phyloP scores from a whole-genome alignment of 1,140 invertebrate genomes.

The Nasonia longicornis region DNA sequence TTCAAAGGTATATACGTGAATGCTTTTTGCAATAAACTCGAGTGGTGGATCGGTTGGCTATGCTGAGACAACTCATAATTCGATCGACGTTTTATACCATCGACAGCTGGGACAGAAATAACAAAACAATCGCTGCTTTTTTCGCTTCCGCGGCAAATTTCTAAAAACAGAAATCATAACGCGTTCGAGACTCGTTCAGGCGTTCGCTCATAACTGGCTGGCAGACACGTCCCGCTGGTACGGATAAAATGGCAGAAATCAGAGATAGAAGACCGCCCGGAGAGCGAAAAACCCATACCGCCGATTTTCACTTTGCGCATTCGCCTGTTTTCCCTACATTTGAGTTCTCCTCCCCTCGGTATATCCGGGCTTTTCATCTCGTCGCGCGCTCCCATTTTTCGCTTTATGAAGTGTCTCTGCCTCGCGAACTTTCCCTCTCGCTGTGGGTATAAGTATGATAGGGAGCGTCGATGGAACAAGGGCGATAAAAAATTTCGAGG shows the following conservation, averaged over 20 bases:
- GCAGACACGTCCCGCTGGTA: background rate
- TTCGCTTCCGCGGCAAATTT: background rate
- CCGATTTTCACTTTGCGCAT: background rate
- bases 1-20: too few relatives aligned
- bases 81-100: background rate
- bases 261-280: too few relatives aligned
- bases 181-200: background rate
- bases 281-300: background rate
- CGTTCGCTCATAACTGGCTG: background rate
- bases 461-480: background rate
- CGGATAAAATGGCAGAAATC: background rate
- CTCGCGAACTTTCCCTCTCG: background rate
- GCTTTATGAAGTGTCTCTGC: background rate
- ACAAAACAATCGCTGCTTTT: background rate
- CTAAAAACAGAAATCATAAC: background rate
- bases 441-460: background rate
- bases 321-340: background rate
- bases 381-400: background rate
- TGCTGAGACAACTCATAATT: background rate
- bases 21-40: too few relatives aligned
- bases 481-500: background rate
- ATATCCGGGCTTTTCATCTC: constrained; percentile 3
- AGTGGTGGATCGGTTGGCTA: background rate
- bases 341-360: too few relatives aligned
- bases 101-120: background rate